Evolutionary conservation across 2,113 vertebrate species (phyloP).

Genomic region (Megalops atlanticus): DNA sequence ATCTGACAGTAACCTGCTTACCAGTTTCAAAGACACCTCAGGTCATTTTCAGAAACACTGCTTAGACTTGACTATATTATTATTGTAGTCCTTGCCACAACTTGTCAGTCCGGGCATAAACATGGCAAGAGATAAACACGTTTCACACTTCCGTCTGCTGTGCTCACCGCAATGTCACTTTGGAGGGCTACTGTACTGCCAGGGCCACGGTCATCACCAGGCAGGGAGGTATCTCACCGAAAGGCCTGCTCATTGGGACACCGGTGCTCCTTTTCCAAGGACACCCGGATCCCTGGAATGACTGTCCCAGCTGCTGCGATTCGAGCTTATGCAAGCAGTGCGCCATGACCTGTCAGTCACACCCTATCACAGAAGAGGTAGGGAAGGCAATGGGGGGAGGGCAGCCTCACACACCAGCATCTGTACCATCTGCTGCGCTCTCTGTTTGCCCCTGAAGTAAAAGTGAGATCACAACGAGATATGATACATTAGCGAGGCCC

Average conservation of each 20-base stretch:
- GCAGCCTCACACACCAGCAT: slow-evolving; percentile 14
- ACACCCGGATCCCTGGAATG: background rate
- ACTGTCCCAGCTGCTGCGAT: background rate
- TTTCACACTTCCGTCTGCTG: too few species aligned
- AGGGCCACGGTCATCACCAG: too few species aligned
- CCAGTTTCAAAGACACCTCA: background rate
- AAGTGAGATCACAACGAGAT: background rate
- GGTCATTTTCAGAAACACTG: background rate
- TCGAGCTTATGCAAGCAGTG: background rate
- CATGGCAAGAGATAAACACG: too few species aligned
- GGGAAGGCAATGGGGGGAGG: background rate
- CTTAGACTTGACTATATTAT: too few species aligned
- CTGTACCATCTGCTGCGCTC: slow-evolving; percentile 16
- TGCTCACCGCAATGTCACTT: too few species aligned
- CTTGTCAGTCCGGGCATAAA: background rate
- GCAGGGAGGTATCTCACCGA: too few species aligned
- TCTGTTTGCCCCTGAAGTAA: background rate
- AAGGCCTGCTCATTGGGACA: too few species aligned
- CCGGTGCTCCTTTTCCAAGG: background rate
- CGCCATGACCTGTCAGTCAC: background rate
- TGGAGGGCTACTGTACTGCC: too few species aligned
- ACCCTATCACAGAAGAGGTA: background rate
- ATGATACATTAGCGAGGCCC: background rate
- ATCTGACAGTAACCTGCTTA: background rate
- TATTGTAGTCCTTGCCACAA: background rate